Conservation (phyloP, 23 tunicate species). For the Botrylloides violaceus region DNA sequence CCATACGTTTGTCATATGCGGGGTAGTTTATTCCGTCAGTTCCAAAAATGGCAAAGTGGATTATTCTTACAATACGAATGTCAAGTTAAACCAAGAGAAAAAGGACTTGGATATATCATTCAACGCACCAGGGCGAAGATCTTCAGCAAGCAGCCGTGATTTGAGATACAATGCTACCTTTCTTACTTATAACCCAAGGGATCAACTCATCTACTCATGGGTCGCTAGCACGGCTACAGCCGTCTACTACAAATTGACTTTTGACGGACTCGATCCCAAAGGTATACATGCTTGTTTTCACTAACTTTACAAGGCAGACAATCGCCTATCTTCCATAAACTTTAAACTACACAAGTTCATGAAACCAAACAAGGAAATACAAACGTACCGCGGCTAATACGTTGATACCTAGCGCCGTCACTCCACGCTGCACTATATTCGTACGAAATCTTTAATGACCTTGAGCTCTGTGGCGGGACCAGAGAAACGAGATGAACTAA, state of each 20-base stretch:
- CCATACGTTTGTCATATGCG: slow-evolving; percentile 73
- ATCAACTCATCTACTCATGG: slow-evolving; percentile 67
- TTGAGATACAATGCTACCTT: slow-evolving; percentile 65
- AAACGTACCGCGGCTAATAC: no score
- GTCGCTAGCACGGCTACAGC: slow-evolving; percentile 39
- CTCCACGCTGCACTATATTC: no score
- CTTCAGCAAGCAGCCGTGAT: background rate
- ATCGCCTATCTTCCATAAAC: no score
- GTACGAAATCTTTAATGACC: no score
- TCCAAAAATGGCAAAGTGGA: slow-evolving; percentile 45
- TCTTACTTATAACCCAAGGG: slow-evolving; percentile 73
- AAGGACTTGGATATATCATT: background rate
- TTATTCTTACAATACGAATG: slow-evolving; percentile 69
- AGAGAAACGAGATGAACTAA: no score
- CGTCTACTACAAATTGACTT: slow-evolving; percentile 61
- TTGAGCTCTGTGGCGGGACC: no score
- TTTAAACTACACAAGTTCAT: no score
- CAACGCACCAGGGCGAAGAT: background rate
- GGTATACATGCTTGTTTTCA: no score
- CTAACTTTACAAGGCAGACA: no score
- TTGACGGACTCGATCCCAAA: slow-evolving; percentile 33
- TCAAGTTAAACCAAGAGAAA: slow-evolving; percentile 3
- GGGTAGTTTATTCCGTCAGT: slow-evolving; percentile 63
- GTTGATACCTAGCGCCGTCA: no score
- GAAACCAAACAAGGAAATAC: no score